These are phyloP conservation scores for Drosophila trapezifrons DNA, from an alignment of 1,140 invertebrate species.

Conservation along the genomic window DNA sequence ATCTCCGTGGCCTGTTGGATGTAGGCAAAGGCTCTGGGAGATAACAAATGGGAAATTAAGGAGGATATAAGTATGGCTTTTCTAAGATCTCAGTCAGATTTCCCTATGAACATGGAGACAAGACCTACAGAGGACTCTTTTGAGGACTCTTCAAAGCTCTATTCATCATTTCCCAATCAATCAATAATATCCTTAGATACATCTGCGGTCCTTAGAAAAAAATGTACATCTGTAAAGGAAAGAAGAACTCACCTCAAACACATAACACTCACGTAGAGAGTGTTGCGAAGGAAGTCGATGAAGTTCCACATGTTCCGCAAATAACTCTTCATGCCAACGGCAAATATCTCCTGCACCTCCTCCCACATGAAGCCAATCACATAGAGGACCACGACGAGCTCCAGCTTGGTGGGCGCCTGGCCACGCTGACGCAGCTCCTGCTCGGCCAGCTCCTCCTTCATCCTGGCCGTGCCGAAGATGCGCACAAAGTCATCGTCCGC, in stretches of 20 bases:
- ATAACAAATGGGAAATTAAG: background rate
- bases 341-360: conserved; percentile 94
- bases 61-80: too few species aligned
- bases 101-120: too few species aligned
- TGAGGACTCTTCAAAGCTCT: too few species aligned
- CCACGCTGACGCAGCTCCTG: conserved; percentile 89
- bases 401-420: conserved; percentile 90
- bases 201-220: background rate
- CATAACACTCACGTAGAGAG: conserved; percentile 92
- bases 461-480: conserved; percentile 88
- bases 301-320: conserved; percentile 98
- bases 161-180: too few species aligned
- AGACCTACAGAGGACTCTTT: too few species aligned
- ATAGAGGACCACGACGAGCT: conserved; percentile 91
- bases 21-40: conserved; percentile 88
- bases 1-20: conserved; percentile 90
- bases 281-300: conserved; percentile 96
- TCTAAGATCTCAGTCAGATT: too few species aligned
- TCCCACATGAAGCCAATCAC: conserved; percentile 95
- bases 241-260: conserved; percentile 86
- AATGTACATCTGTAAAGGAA: too few species aligned
- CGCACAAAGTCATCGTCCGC: conserved; percentile 91
- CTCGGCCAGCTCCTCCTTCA: conserved; percentile 87
- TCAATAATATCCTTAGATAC: background rate
- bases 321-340: conserved; percentile 92